Evolutionary conservation across 2,888 invertebrate species (phyloP), one percentile per base, ranked within the genome.

Genomic region (Spatulosminthurus flaviceps): DNA sequence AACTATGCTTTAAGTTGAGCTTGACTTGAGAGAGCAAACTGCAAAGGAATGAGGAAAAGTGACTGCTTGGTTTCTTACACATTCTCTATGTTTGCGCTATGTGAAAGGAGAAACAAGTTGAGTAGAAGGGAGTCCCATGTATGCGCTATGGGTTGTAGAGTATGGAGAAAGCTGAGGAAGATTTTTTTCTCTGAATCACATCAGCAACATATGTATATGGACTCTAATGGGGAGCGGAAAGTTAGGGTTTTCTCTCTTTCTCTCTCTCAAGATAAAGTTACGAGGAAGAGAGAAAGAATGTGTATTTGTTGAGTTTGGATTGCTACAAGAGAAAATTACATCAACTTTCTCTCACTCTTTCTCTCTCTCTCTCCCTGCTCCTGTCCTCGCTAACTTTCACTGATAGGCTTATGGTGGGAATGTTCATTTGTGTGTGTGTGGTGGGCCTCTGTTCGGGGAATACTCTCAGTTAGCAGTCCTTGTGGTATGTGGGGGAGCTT

Each of bases 351-450:
- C 28, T 29, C 64, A 66, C 66, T 66, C 21, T 61, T 29, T 74
- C 26, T 60, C 60, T 28, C 1, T 60, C 16, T 16, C 19, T 71
- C 41, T 69, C 26, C 11, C 19, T 29, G 19, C 19, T 16, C 60
- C 16, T 13, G 4, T 16, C 60, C 16, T 16, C 26, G 7, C 19
- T 60, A 19, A 19, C 19, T 71, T n/a, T 69, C 26, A 26, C 19
- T 29, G 19, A 34, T 29, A 67, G 67, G 67, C 19, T 67, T 67
- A 67, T 67, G n/a, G 74, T 51, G 67, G 22, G 73, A 71, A 74
- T 74, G 42, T 79, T 75, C 79, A 29, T 77, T 69, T 80, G 77
- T 72, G 78, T 80, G 22, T 29, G 19, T 34, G 34, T 34, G 34
- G 34, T 60, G 21, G 60, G 60, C 21, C 16, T 60, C 19, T 16